Evolutionary conservation across 1,140 invertebrate genomes (phyloP).

Genomic region (Drosophila auraria): DNA sequence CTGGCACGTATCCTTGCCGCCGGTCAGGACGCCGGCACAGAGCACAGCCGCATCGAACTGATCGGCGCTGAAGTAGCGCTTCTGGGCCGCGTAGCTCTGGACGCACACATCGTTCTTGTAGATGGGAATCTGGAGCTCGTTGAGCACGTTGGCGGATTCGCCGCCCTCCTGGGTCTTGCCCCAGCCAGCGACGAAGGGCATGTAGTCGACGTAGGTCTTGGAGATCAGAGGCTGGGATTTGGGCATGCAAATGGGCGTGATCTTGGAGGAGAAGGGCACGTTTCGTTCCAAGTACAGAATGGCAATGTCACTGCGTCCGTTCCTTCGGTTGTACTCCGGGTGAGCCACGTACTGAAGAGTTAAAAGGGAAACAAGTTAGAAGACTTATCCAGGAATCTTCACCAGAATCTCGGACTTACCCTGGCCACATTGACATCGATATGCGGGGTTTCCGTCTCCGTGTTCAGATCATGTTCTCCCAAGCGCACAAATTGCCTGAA

Average conservation of each 20-base stretch:
- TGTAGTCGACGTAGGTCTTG: constrained; percentile 83
- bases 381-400: background rate
- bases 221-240: constrained; percentile 34
- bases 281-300: constrained; percentile 71
- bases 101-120: constrained; percentile 88
- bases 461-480: constrained; percentile 79
- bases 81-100: constrained; percentile 87
- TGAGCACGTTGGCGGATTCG: constrained; percentile 87
- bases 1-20: constrained; percentile 93
- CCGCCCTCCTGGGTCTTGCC: constrained; percentile 87
- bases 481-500: constrained; percentile 69
- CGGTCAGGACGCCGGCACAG: constrained; percentile 90
- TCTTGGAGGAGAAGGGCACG: constrained; percentile 58
- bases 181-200: constrained; percentile 92
- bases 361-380: background rate
- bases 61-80: constrained; percentile 87
- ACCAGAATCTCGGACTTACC: constrained; percentile 15
- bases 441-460: constrained; percentile 66
- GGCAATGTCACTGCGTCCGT: constrained; percentile 77
- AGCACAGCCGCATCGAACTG: constrained; percentile 87
- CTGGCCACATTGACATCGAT: constrained; percentile 62
- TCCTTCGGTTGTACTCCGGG: constrained; percentile 60
- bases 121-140: constrained; percentile 91
- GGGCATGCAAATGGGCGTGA: constrained; percentile 74
- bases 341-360: constrained; percentile 47